Evolutionary conservation across 1,140 invertebrate species (phyloP).

Genomic region (Maconellicoccus hirsutus): DNA sequence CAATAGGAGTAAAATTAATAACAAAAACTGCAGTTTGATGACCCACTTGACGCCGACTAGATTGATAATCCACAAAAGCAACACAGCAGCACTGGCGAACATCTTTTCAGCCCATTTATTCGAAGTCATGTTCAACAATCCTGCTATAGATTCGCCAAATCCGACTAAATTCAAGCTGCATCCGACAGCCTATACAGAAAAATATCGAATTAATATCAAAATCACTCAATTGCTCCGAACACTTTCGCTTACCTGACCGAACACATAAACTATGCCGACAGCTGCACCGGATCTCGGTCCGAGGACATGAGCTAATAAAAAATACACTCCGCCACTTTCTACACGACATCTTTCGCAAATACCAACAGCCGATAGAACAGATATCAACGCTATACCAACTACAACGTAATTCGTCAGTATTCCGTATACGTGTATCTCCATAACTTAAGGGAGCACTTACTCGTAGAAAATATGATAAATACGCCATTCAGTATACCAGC

Average conservation of each 20-base stretch:
- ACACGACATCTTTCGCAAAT: conserved; percentile 90
- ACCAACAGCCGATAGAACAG: conserved; percentile 84
- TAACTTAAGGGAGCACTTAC: conserved; percentile 42
- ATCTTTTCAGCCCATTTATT: conserved; percentile 62
- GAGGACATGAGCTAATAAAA: conserved; percentile 83
- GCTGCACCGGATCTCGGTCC: conserved; percentile 85
- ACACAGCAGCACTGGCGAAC: conserved; percentile 67
- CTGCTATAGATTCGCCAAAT: conserved; percentile 90
- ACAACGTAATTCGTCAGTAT: too few species aligned
- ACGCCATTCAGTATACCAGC: conserved; percentile 81
- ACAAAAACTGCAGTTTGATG: conserved; percentile 76
- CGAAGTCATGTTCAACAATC: conserved; percentile 57
- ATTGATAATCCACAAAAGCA: conserved; percentile 75
- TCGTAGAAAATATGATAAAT: conserved; percentile 74
- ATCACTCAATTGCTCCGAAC: too few species aligned
- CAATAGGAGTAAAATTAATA: conserved; percentile 68
- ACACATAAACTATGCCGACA: conserved; percentile 85
- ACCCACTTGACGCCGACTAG: conserved; percentile 88
- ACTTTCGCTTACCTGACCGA: conserved; percentile 80
- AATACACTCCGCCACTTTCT: conserved; percentile 91
- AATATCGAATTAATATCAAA: too few species aligned
- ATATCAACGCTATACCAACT: conserved; percentile 77
- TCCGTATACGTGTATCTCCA: too few species aligned
- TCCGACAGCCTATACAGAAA: conserved; percentile 87
- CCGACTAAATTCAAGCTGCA: conserved; percentile 89